Evolutionary conservation across 2,888 invertebrate genomes (phyloP), one percentile per base, ranked within the genome.

Genomic region (Margaritifera margaritifera): DNA sequence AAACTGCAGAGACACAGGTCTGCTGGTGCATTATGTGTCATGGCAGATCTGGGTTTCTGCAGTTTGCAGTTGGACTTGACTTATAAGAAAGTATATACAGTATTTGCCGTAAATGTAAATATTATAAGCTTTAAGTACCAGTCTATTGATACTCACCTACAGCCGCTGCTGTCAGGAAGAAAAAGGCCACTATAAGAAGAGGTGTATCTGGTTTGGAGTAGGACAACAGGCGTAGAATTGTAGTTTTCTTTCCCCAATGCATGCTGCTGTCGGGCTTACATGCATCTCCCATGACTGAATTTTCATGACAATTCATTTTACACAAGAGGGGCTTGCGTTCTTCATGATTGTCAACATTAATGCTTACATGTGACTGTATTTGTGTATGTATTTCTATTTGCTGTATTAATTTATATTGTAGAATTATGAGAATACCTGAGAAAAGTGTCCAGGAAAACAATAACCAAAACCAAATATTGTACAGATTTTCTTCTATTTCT

Each of bases 181-280:
- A 58, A 53, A 79, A 81, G 8, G 80, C 86, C 19, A 71, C 51
- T 1, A 71, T 11, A 42, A 86, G 62, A 24, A 79, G 73, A 8
- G 61, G 71, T 67, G 75, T 66, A 68, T 87, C 86, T 19, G 83
- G 79, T 61, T 69, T 74, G 6, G 85, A 84, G 60, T 80, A 79
- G 24, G 77, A 68, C 20, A 86, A 66, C 27, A 86, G 66, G 51
- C 84, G 65, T 6, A 78, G 62, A 27, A 84, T 70, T 51, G 80
- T 79, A 4, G 15, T 42, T 15, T 42, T 42, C 42, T 42, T 42
- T 42, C 42, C 42, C 11, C 4, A 15, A 0, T 42, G 42, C 42
- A 42, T 42, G 8, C 31, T 31, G 31, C 31, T 31, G 15, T 15
- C 15, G 15, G 42, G 42, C 11, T 42, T 42, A 42, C 42, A 42